Percentiles rank a stretch among this genome's conserved stretches.
These are phyloP conservation scores for Rhyacichthys aspro DNA, from an alignment of 2,797 vertebrate genomes.

Conservation along the genomic window DNA sequence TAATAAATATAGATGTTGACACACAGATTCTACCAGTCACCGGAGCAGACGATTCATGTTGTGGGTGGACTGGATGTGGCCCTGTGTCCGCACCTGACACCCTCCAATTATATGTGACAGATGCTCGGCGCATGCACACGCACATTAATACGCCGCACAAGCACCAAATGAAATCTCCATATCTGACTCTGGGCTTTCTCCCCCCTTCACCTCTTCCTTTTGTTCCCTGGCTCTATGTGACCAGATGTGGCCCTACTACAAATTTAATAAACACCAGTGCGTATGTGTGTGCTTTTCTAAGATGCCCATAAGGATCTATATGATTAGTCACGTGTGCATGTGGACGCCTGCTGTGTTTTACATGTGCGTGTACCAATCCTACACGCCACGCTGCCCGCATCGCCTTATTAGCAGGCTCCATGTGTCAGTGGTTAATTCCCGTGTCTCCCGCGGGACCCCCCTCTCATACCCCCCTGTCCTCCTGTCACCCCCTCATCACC, in stretches of 20 bases:
- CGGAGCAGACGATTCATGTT: conserved; percentile 68
- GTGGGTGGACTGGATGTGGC: conserved; percentile 76
- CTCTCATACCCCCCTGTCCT: conserved; percentile 17
- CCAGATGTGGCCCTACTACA: conserved; percentile 83
- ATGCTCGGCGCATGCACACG: conserved; percentile 75
- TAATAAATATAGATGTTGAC: conserved; percentile 78
- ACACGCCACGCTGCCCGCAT: conserved; percentile 52
- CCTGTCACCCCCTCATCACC: conserved; percentile 73
- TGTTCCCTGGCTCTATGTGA: conserved; percentile 74
- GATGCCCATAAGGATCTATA: conserved; percentile 4
- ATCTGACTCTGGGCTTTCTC: conserved; percentile 53
- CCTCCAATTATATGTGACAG: conserved; percentile 80
- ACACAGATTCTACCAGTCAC: conserved; percentile 67
- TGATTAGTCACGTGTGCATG: conserved; percentile 5
- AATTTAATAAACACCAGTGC: conserved; percentile 80
- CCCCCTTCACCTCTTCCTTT: conserved; percentile 55
- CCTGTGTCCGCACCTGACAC: conserved; percentile 80
- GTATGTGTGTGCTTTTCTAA: conserved; percentile 6
- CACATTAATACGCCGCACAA: conserved; percentile 72
- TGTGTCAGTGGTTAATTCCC: conserved; percentile 83
- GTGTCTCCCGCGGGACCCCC: conserved; percentile 59
- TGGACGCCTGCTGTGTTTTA: conserved; percentile 35
- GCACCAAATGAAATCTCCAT: conserved; percentile 71
- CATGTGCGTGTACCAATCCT: conserved; percentile 53
- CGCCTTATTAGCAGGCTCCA: conserved; percentile 82